Conservation (phyloP, 2,113 vertebrate genomes). For the Nematolebias whitei region DNA sequence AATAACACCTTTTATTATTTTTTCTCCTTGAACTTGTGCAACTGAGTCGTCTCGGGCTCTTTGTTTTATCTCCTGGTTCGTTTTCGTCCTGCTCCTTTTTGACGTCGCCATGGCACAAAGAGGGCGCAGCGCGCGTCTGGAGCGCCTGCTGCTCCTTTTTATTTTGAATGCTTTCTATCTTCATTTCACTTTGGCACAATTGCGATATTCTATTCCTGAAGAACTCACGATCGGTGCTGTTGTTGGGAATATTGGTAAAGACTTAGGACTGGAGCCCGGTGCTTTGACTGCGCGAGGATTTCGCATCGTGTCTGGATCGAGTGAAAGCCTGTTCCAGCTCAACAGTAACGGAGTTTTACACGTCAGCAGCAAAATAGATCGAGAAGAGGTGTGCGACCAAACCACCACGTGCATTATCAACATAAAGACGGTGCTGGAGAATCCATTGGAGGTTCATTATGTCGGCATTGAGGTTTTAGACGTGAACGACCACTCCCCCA, state of each 20-base stretch:
- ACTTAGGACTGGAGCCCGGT: constrained; percentile 62
- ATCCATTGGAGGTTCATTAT: constrained; percentile 84
- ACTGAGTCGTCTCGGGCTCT: neutral
- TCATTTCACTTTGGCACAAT: constrained; percentile 44
- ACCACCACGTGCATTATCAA: constrained; percentile 68
- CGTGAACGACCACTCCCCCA: constrained; percentile 81
- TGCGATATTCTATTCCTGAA: constrained; percentile 65
- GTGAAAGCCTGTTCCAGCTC: constrained; percentile 56
- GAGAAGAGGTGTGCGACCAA: constrained; percentile 69
- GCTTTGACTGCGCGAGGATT: constrained; percentile 48
- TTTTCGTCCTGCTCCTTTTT: neutral
- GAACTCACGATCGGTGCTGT: constrained; percentile 53
- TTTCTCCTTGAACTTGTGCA: neutral
- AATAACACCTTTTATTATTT: neutral
- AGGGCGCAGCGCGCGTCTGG: constrained; percentile 2
- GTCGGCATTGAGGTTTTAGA: constrained; percentile 83
- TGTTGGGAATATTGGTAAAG: constrained; percentile 70
- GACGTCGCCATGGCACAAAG: constrained; percentile 27
- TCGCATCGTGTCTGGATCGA: constrained; percentile 63
- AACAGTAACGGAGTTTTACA: constrained; percentile 32
- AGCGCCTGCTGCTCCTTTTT: constrained; percentile 35
- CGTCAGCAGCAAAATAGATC: constrained; percentile 64
- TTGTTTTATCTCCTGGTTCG: neutral
- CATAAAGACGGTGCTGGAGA: constrained; percentile 71
- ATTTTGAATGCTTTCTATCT: constrained; percentile 34